phyloP scores from a whole-genome alignment of 2,888 invertebrate species.

The Sarcophaga caerulescens region DNA sequence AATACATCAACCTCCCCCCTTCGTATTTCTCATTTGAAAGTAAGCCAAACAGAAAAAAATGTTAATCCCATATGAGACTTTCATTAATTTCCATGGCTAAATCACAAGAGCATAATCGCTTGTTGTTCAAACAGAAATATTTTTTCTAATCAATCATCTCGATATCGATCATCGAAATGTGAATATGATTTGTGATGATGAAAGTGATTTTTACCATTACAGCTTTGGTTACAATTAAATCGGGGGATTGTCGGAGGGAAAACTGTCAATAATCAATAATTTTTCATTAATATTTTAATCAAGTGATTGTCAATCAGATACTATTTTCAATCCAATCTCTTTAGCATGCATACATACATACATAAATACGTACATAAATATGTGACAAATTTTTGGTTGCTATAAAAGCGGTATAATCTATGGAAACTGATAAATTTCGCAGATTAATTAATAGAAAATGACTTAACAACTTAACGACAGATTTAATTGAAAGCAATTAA shows the following conservation, averaged over 20 bases:
- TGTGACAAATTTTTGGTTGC: too few species aligned
- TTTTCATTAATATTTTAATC: not conserved
- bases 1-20: not conserved
- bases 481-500: too few species aligned
- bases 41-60: not conserved
- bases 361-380: too few species aligned
- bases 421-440: too few species aligned
- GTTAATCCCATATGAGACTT: not conserved
- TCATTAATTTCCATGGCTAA: not conserved
- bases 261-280: not conserved
- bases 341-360: too few species aligned
- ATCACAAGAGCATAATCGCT: not conserved
- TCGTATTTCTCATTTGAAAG: too few species aligned
- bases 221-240: not conserved
- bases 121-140: not conserved
- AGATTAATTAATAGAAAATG: too few species aligned
- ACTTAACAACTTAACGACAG: too few species aligned
- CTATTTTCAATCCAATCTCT: not conserved
- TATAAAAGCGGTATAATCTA: too few species aligned
- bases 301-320: not conserved
- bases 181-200: not conserved
- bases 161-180: not conserved
- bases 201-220: not conserved
- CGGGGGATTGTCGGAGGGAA: not conserved
- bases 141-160: not conserved